These are phyloP conservation scores for Megalops cyprinoides DNA, from an alignment of 2,797 vertebrate species.

Conservation along the genomic window DNA sequence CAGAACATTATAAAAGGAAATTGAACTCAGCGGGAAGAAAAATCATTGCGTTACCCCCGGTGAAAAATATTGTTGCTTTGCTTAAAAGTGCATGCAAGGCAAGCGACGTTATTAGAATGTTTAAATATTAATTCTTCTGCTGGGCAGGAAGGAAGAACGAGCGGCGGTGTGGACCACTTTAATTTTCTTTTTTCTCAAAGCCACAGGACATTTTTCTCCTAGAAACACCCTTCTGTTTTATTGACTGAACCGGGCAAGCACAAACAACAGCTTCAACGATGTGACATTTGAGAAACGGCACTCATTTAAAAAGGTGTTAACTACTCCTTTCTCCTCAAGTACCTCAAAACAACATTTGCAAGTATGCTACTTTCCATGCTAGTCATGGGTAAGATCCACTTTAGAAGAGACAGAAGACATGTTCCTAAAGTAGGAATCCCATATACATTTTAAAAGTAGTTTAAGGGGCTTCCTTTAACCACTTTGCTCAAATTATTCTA, in stretches of 20 bases:
- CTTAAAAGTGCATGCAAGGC: conserved; percentile 97
- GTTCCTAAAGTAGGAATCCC: no score
- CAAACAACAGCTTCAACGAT: conserved; percentile 33
- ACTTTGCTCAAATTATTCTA: no score
- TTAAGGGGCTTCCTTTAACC: no score
- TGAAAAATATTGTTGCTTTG: conserved; percentile 95
- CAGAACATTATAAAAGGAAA: conserved; percentile 82
- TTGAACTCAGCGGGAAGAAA: conserved; percentile 79
- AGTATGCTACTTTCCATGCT: neutral
- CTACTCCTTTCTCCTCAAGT: neutral
- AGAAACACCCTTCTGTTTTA: conserved; percentile 17
- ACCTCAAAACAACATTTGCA: neutral
- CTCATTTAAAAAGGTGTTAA: neutral
- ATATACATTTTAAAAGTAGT: no score
- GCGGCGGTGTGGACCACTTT: conserved; percentile 87
- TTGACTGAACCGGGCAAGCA: conserved; percentile 19
- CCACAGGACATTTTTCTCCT: conserved; percentile 69
- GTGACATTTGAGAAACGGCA: conserved; percentile 12
- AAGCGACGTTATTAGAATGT: conserved; percentile 99
- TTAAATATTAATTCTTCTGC: conserved; percentile 99
- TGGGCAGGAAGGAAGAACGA: conserved; percentile 99
- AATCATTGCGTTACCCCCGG: conserved; percentile 83
- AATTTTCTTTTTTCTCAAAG: conserved; percentile 76
- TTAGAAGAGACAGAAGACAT: no score
- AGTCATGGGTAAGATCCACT: neutral